These are phyloP conservation scores for Pachypeltis micranthus DNA, from an alignment of 1,140 invertebrate species.

Conservation along the genomic window DNA sequence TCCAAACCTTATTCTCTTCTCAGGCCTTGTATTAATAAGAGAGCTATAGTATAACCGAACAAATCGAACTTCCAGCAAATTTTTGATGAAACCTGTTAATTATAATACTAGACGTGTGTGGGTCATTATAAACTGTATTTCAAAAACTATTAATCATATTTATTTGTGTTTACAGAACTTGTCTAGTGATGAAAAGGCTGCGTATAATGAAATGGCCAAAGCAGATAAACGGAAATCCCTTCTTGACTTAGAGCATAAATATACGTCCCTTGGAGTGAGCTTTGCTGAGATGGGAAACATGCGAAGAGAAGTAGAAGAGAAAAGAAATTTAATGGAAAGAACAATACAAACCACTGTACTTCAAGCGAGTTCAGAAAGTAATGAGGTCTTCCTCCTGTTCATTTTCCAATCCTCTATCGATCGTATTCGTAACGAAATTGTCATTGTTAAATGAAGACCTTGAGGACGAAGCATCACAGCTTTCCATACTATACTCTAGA, in stretches of 20 bases:
- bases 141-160: background rate
- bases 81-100: background rate
- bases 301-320: constrained; percentile 1
- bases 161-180: constrained; percentile 1
- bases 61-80: too few relatives aligned
- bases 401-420: too few relatives aligned
- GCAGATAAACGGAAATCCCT: background rate
- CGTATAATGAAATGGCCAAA: constrained; percentile 8
- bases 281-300: constrained; percentile 2
- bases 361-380: background rate
- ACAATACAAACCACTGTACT: constrained; percentile 3
- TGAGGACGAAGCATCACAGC: too few relatives aligned
- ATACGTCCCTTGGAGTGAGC: constrained; percentile 10
- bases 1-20: too few relatives aligned
- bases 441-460: too few relatives aligned
- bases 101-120: background rate
- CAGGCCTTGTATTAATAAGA: too few relatives aligned
- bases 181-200: constrained; percentile 4
- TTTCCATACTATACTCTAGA: too few relatives aligned
- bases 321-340: background rate
- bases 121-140: background rate
- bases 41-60: too few relatives aligned
- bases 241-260: background rate
- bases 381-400: too few relatives aligned
- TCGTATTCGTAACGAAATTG: too few relatives aligned